Conservation (phyloP, 2,888 invertebrate species). For the Sarcophaga variegata region DNA sequence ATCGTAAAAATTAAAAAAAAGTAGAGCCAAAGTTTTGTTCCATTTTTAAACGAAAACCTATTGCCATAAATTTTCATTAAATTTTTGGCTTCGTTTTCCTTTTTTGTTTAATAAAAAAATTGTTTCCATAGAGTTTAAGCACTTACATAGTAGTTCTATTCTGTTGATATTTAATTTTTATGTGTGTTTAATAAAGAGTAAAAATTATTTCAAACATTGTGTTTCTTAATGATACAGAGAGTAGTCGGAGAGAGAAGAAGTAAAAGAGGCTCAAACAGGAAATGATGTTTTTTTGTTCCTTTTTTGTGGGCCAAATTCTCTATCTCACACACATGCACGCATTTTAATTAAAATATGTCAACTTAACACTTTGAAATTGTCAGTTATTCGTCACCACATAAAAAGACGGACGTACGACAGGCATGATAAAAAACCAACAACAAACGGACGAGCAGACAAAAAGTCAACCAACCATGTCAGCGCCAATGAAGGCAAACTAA, state of each 20-base stretch:
- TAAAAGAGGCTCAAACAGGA: background rate
- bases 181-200: constrained; percentile 13
- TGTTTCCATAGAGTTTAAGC: background rate
- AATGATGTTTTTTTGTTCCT: background rate
- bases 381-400: constrained; percentile 55
- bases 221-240: background rate
- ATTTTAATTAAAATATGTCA: constrained; percentile 66
- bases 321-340: constrained; percentile 15
- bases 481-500: background rate
- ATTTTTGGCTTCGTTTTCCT: background rate
- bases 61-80: constrained; percentile 8
- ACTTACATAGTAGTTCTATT: background rate
- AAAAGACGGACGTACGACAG: background rate
- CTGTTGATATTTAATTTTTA: constrained; percentile 30
- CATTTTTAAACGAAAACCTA: background rate
- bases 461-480: background rate
- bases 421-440: too few relatives aligned
- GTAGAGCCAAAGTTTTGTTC: background rate
- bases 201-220: constrained; percentile 1
- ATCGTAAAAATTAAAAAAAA: background rate
- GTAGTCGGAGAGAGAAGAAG: background rate
- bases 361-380: constrained; percentile 62
- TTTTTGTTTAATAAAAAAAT: background rate
- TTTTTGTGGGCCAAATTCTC: background rate
- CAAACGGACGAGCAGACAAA: background rate